Percentiles rank a stretch among this genome's conserved stretches.
Conservation (phyloP, 2,797 vertebrate species). For the Anomalospiza imberbis region DNA sequence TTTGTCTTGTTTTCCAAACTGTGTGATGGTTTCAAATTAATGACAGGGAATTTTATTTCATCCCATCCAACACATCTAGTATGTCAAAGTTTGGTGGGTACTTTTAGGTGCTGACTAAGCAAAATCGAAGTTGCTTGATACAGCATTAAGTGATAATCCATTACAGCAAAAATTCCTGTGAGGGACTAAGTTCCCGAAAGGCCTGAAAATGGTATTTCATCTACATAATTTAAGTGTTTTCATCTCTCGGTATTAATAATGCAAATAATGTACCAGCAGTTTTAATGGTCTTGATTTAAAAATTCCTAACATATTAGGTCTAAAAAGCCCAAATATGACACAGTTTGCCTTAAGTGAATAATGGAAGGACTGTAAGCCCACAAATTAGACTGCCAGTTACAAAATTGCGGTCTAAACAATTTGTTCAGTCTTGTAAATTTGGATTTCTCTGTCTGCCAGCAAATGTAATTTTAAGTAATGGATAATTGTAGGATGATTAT, state of each 20-base stretch:
- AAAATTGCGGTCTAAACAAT: background rate
- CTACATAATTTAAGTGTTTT: constrained; percentile 49
- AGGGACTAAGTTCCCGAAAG: constrained; percentile 22
- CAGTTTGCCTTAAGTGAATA: constrained; percentile 5
- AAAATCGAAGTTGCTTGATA: background rate
- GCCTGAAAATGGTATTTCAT: background rate
- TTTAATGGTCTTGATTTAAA: constrained; percentile 17
- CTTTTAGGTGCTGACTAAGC: background rate
- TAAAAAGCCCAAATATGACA: constrained; percentile 27
- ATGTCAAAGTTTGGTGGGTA: background rate
- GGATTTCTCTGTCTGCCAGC: background rate
- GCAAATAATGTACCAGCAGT: constrained; percentile 7
- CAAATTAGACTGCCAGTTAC: background rate
- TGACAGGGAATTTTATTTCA: background rate
- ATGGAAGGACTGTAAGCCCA: background rate
- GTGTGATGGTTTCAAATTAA: background rate
- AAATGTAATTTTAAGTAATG: constrained; percentile 39
- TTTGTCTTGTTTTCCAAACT: background rate
- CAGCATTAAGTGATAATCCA: background rate
- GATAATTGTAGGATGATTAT: constrained; percentile 39
- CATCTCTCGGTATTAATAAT: constrained; percentile 57
- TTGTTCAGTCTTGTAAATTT: constrained; percentile 33
- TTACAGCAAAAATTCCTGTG: constrained; percentile 7
- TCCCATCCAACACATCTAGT: background rate
- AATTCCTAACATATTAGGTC: background rate